Percentiles rank a stretch among this genome's conserved stretches.
phyloP scores from a whole-genome alignment of 1,140 invertebrate species.

The Cheumatopsyche charites region DNA sequence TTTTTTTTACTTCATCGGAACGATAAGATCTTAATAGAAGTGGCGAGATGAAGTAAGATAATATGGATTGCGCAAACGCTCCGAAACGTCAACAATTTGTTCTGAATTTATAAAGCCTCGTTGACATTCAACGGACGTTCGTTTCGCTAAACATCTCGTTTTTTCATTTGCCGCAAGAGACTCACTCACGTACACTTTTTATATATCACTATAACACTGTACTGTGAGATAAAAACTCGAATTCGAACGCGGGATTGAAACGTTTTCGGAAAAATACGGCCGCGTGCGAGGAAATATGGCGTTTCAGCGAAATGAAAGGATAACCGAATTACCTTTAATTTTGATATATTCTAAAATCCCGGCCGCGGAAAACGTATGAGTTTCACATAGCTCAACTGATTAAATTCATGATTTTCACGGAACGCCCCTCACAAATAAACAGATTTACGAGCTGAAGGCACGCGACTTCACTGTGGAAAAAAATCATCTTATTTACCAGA shows the following conservation, averaged over 20 bases:
- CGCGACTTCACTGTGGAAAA: slow-evolving; percentile 19
- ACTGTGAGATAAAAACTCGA: too few species aligned
- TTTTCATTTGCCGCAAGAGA: neutral
- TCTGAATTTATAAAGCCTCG: slow-evolving; percentile 21
- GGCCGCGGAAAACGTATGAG: slow-evolving; percentile 20
- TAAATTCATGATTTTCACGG: slow-evolving; percentile 32
- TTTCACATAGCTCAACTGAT: slow-evolving; percentile 31
- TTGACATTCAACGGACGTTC: slow-evolving; percentile 29
- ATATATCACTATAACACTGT: neutral
- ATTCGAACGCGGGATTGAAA: neutral
- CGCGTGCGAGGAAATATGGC: slow-evolving; percentile 14
- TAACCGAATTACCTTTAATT: slow-evolving; percentile 31
- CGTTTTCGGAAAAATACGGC: slow-evolving; percentile 1
- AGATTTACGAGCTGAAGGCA: slow-evolving; percentile 14
- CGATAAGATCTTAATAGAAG: slow-evolving; percentile 42
- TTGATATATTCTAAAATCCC: slow-evolving; percentile 30
- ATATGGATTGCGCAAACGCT: slow-evolving; percentile 38
- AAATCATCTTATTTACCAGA: too few species aligned
- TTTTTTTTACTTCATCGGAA: slow-evolving; percentile 15
- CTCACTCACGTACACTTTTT: neutral
- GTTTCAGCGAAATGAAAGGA: slow-evolving; percentile 20
- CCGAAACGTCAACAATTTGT: slow-evolving; percentile 33
- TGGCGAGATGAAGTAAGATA: slow-evolving; percentile 34
- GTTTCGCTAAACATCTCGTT: slow-evolving; percentile 20
- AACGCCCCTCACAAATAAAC: slow-evolving; percentile 32